Base-by-base conservation (phyloP, 2,888 invertebrate species). In the Drosophila anomelani region DNA sequence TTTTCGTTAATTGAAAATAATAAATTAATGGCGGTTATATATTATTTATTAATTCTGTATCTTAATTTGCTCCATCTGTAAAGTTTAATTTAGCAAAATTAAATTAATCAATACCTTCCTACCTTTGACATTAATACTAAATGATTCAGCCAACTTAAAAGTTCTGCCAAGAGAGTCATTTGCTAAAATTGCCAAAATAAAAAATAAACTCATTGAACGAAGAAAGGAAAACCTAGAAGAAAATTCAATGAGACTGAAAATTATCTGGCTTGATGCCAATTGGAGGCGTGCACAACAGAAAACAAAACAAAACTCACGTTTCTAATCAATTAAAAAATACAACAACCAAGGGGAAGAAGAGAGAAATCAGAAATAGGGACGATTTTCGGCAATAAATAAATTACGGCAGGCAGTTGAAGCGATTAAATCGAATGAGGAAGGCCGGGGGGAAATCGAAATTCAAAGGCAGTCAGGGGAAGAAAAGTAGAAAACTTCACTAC, bases 141-240 rank as follows among this genome's bases (percentile, higher is more conserved):
- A 59, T 59, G 39, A 57, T 43, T 64, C 56, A 81, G 81, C 60
- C 78, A 74, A 70, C 72, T 47, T 55, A 71, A 82, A 79, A 77
- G 67, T 73, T 74, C 59, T 81, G 85, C 85, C 85, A 85, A 85
- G 70, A 84, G 82, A 85, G 82, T 80, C 79, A 86, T 86, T 86
- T 86, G 79, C 84, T 82, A 73, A 80, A 84, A 82, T 85, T 84
- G 86, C 56, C 47, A 15, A 15, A 56, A 43, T 23, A 44, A n/a
- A 70, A 43, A 59, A 15, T 9, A 43, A 76, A 56, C 17, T 13
- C 51, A 0, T 9, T 34, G 20, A 3, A 6, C 51, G 64, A 55
- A 34, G 17, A 36, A 20, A 15, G 23, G 44, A 36, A n/a, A 39
- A 44, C 20, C 44, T 47, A 51, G 23, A 56, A 61, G 56, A 44